Evolutionary conservation across 2,797 vertebrate genomes (phyloP).

Genomic region (Pangasius mekongensis): DNA sequence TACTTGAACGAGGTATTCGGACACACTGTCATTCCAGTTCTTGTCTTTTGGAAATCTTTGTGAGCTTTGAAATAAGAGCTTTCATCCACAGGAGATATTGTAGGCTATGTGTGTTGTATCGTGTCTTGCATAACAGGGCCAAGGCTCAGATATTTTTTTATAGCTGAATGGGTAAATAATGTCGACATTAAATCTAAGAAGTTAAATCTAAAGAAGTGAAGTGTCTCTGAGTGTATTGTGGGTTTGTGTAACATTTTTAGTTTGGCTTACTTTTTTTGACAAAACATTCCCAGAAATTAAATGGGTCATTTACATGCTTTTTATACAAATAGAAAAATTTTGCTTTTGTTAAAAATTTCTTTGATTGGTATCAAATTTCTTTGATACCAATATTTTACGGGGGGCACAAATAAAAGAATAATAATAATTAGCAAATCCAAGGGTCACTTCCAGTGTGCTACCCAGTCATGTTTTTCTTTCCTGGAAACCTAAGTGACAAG

Average conservation of each 20-base stretch:
- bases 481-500: neutral
- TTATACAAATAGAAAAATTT: neutral
- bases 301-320: neutral
- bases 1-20: neutral
- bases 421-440: neutral
- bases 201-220: neutral
- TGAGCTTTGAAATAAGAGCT: slow-evolving; percentile 23
- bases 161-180: neutral
- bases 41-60: neutral
- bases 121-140: neutral
- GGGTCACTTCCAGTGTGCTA: neutral
- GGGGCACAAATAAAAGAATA: neutral
- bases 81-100: neutral
- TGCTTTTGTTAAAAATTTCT: too few species aligned
- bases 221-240: too few species aligned
- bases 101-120: neutral
- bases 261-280: neutral
- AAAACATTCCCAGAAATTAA: neutral
- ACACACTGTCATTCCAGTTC: neutral
- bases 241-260: neutral
- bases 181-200: neutral
- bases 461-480: neutral
- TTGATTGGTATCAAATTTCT: too few species aligned
- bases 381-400: neutral
- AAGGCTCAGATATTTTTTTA: neutral